Evolutionary conservation across 2,888 invertebrate species (phyloP).

Genomic region (Campopleginae sp.): DNA sequence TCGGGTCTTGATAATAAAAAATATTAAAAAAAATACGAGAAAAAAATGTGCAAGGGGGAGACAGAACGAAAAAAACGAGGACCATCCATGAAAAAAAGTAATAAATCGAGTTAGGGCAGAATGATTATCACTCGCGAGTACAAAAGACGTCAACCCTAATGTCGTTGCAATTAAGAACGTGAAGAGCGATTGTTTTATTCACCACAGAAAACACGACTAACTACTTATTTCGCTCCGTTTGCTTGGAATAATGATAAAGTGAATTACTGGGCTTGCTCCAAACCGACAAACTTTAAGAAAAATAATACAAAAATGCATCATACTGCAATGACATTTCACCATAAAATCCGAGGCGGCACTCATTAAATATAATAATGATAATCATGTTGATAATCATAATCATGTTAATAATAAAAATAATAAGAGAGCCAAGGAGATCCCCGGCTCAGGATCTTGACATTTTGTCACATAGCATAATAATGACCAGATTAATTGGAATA

Average conservation of each 20-base stretch:
- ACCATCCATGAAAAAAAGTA: constrained; percentile 21
- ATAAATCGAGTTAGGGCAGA: constrained; percentile 17
- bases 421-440: not conserved
- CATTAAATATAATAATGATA: not conserved
- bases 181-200: constrained; percentile 12
- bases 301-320: not conserved
- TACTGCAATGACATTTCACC: not conserved
- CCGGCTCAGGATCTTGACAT: too few relatives aligned
- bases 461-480: too few relatives aligned
- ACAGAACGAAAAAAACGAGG: not conserved
- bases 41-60: not conserved
- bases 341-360: not conserved
- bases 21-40: not conserved
- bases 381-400: not conserved
- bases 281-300: not conserved
- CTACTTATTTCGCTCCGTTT: constrained; percentile 20
- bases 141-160: not conserved
- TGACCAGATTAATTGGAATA: too few relatives aligned
- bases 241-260: constrained; percentile 3
- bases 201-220: not conserved
- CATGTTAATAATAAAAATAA: not conserved
- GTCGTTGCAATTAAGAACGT: constrained; percentile 11
- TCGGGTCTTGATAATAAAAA: constrained; percentile 6
- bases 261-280: not conserved
- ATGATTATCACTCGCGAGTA: not conserved